A percentile compares a stretch with the other conserved stretches of the same genome.
These are phyloP conservation scores for Busseola fusca DNA, from an alignment of 2,888 invertebrate genomes.

Conservation along the genomic window DNA sequence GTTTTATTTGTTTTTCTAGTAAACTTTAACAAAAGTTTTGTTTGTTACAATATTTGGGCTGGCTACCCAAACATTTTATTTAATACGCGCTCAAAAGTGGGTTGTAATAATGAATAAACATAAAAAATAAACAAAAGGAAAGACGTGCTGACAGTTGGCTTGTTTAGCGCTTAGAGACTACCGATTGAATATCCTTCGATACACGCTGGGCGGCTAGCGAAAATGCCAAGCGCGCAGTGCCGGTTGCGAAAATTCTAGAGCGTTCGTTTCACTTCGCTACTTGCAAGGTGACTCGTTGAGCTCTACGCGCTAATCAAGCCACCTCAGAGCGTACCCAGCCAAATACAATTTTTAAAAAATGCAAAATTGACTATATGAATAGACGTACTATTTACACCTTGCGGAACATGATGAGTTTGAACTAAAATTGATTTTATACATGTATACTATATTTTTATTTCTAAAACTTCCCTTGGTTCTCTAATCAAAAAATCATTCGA, in stretches of 20 bases:
- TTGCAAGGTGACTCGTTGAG: not conserved
- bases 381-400: not conserved
- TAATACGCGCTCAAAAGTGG: not conserved
- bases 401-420: not conserved
- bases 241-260: not conserved
- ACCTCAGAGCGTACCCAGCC: not conserved
- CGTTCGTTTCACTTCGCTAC: not conserved
- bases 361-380: not conserved
- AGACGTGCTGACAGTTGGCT: not conserved
- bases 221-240: too few species aligned
- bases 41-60: not conserved
- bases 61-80: not conserved
- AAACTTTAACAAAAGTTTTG: not conserved
- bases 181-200: not conserved
- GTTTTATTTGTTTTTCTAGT: slow-evolving; percentile 36
- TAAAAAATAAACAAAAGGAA: not conserved
- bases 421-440: too few species aligned
- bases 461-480: not conserved
- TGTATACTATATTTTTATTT: not conserved
- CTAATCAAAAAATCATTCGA: not conserved
- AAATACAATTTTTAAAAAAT: not conserved
- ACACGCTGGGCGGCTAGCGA: not conserved
- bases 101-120: not conserved
- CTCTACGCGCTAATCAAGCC: not conserved
- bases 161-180: not conserved